Base-by-base conservation (phyloP, 2,888 invertebrate genomes). In the Dorcus parallelipipedus region DNA sequence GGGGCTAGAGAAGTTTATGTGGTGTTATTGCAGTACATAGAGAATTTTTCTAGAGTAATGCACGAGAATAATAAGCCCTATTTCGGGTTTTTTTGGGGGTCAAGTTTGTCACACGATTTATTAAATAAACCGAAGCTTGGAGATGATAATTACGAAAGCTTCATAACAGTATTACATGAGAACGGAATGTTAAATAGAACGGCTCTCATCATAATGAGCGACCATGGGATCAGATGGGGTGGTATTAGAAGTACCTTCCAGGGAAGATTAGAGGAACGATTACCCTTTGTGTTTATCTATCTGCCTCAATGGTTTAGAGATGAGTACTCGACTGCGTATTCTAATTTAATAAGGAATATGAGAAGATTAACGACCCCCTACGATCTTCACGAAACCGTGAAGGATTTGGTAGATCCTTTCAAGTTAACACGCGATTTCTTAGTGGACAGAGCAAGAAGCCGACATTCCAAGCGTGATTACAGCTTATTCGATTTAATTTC, bases 181-280 rank as follows among this genome's bases (percentile, higher is more conserved):
- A 73, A 79, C 2, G 80, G 82, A 1, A 78, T 84, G 54, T 78
- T 92, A 54, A 83, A 90, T 52, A 82, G 85, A 26, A 91, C 92
- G 0, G 81, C 86, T 45, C 68, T 90, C 9, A 80, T 94, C 52
- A 75, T 93, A 8, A 81, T 95, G 80, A 95, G 95, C 75, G 96
- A 96, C 73, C 96, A 96, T 71, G 96, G 96, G 0, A 86, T 94
- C 58, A 81, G 95, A 60, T 95, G 91, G 88, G 95, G 95, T 2
- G 83, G 82, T 6, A 93, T 94, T 66, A 83, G 94, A 8, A 81
- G 83, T 65, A 95, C 95, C 0, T 91, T 90, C 76, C 92, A 95
- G 77, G 93, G 93, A 1, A 83, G 88, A 72, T 82, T 95, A 72
- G 96, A 97, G 76, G 95, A 94, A 73, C 85, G 95, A 48, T 81